Evolutionary conservation across 2,113 vertebrate genomes (phyloP), one percentile per base, ranked within the genome.

Genomic region (Macrotus californicus): DNA sequence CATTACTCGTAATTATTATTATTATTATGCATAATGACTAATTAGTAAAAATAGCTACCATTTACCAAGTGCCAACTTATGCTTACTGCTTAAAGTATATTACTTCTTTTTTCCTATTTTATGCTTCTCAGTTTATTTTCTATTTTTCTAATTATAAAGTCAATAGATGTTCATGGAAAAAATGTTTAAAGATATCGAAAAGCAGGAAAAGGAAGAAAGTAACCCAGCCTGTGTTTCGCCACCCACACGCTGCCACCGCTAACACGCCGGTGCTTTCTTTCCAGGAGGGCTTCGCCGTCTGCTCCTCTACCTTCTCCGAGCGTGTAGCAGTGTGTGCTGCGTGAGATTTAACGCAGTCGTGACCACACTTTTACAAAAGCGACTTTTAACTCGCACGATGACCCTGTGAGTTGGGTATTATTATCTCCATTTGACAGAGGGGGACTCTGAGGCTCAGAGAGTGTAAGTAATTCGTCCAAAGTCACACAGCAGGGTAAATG

Each of bases 11-110:
- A 96, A 97, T 96, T 95, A 96, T 96, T 96, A 97, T 96, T 96
- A 97, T 97, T 97, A 97, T 97, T 97, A 97, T 82, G 72, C 76
- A 4, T 95, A 95, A 96, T 97, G 95, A 97, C 96, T 97, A 97
- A 97, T 97, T 97, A 97, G 95, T 93, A 96, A 97, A 97, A 97
- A 96, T 95, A 97, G 94, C 94, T 96, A 87, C 91, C 79, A 96
- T 97, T 97, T 97, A 95, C 85, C 22, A 70, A 91, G 83, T 96
- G 95, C 96, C 96, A 94, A 83, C 93, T 95, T 96, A 80, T 7
- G 82, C 85, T 66, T 93, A 93, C 56, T 94, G 80, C 92, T 95
- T 96, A 91, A 75, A 61, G 70, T 66, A 82, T 90, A 91, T 85
- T 70, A 70, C 91, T 92, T 89, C 87, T 93, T 77, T 82, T 5